Evolutionary conservation across 2,888 invertebrate species (phyloP).

Genomic region (Pyrgus malvae): DNA sequence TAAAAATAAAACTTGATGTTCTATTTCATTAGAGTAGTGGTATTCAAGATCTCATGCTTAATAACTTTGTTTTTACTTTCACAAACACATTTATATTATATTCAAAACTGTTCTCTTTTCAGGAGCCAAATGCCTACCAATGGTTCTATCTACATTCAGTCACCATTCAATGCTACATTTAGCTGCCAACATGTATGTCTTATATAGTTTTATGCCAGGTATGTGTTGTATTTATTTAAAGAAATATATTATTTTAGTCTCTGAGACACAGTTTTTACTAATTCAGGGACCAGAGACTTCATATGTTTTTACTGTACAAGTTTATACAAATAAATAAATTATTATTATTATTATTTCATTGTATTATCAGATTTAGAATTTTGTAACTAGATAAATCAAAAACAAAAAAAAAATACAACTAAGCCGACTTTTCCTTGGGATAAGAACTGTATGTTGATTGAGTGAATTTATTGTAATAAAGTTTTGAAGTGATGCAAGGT

Average conservation of each 20-base stretch:
- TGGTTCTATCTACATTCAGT: slow-evolving; percentile 97
- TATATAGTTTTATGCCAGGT: slow-evolving; percentile 90
- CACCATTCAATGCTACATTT: slow-evolving; percentile 94
- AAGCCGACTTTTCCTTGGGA: slow-evolving; percentile 54
- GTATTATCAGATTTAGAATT: slow-evolving; percentile 75
- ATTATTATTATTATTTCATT: no score
- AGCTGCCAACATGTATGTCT: slow-evolving; percentile 97
- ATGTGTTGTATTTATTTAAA: slow-evolving; percentile 9
- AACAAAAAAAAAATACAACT: slow-evolving; percentile 44
- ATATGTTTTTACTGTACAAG: no score
- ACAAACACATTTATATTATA: no score
- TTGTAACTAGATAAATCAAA: slow-evolving; percentile 68
- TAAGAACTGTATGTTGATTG: slow-evolving; percentile 72
- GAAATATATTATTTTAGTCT: no score
- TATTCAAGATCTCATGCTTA: no score
- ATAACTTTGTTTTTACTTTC: no score
- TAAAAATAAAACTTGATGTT: no score
- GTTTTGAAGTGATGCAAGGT: slow-evolving; percentile 66
- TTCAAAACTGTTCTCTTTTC: slow-evolving; percentile 45
- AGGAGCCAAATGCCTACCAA: slow-evolving; percentile 91
- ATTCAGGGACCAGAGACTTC: no score
- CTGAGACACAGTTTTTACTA: no score
- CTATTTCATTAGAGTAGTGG: no score
- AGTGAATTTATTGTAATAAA: slow-evolving; percentile 65
- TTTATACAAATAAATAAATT: no score